Evolutionary conservation across 1,140 invertebrate genomes (phyloP).

Genomic region (Druon quercuslanigerum): DNA sequence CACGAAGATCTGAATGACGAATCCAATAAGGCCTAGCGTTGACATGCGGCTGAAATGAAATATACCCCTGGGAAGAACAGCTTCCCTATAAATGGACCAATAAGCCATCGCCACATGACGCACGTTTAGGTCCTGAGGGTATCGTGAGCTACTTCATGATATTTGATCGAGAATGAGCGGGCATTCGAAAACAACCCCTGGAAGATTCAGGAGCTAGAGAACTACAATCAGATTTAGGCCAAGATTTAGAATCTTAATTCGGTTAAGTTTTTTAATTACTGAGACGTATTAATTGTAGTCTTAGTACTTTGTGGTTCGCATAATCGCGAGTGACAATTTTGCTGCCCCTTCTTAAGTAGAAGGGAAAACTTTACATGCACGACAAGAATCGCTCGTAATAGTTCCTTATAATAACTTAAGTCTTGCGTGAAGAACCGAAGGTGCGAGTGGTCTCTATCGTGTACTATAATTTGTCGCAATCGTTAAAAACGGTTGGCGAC

Average conservation of each 20-base stretch:
- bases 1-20: slow-evolving; percentile 58
- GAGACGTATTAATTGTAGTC: neutral
- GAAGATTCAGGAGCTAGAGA: neutral
- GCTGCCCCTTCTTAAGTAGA: neutral
- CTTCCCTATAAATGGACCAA: slow-evolving; percentile 60
- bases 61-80: slow-evolving; percentile 54
- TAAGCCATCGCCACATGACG: slow-evolving; percentile 43
- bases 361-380: neutral
- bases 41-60: slow-evolving; percentile 51
- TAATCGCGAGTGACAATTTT: neutral
- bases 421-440: slow-evolving; percentile 3
- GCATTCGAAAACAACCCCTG: neutral
- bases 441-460: slow-evolving; percentile 45
- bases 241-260: too few species aligned
- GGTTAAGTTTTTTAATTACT: neutral
- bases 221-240: neutral
- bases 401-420: slow-evolving; percentile 20
- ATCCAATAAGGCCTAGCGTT: slow-evolving; percentile 51
- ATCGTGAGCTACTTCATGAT: slow-evolving; percentile 5
- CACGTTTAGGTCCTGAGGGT: slow-evolving; percentile 44
- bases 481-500: slow-evolving; percentile 53
- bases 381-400: neutral
- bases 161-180: slow-evolving; percentile 2
- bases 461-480: slow-evolving; percentile 55
- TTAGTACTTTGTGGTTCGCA: neutral